Base-by-base conservation (phyloP, 2,113 vertebrate species). In the Bufo gargarizans region DNA sequence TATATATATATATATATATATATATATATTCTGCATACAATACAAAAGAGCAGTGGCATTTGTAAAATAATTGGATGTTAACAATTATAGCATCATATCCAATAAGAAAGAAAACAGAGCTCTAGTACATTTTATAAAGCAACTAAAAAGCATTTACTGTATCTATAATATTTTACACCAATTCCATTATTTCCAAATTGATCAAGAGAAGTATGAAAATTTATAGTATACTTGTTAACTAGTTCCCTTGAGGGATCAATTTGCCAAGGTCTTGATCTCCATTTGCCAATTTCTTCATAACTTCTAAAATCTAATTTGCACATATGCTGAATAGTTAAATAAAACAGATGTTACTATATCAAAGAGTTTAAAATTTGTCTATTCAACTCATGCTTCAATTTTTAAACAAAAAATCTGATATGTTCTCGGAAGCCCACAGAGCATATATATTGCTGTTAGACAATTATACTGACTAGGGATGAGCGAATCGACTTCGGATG, bases 241-340 rank as follows among this genome's bases (percentile, higher is more conserved):
- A n/a, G 49, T 86, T 86, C 61, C 72, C 84, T 61, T 55, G 33
- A 86, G 84, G 84, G 84, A 72, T 77, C 58, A 56, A 76, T 76
- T 86, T 86, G 56, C 56, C 55, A 74, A 74, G 84, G 71, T 86
- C 84, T 76, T 76, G 84, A 85, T 85, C 56, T 86, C 71, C 49
- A 56, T 49, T 19, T 86, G 53, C 71, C 14, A 56, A 77, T 77
- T 86, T 86, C 55, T 86, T 22, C 71, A 49, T 74, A 50, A 45
- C 65, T 56, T 85, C 8, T 20, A 11, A 72, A 85, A 72, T 85
- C 33, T 72, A 77, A 86, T 61, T 86, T 86, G 33, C 7, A 1
- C 8, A 49, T 50, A 50, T 61, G 71, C 56, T 77, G 53, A 74
- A 86, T 77, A 76, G 77, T 85, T 59, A 59, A 85, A 59, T 85